A percentile compares a stretch with the other conserved stretches of the same genome.
phyloP scores from a whole-genome alignment of 2,797 vertebrate genomes.

The Fratercula arctica region DNA sequence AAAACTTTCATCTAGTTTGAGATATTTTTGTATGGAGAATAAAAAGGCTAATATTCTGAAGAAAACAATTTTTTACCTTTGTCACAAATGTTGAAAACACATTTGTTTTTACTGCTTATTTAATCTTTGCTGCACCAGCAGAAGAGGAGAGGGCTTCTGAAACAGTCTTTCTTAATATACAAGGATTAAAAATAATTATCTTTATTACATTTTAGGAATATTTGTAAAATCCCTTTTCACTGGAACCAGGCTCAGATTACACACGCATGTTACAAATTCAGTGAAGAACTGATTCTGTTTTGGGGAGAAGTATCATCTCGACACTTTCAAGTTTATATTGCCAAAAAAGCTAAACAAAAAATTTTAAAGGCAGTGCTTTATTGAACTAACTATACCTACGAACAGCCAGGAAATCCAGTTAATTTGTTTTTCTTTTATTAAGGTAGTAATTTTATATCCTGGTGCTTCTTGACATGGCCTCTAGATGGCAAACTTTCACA shows the following conservation, averaged over 20 bases:
- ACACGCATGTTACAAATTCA: neutral
- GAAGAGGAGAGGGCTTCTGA: neutral
- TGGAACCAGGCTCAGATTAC: neutral
- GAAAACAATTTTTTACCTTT: neutral
- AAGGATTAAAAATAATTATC: neutral
- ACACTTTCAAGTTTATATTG: neutral
- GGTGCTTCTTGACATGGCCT: slow-evolving; percentile 16
- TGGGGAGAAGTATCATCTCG: neutral
- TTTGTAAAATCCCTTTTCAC: neutral
- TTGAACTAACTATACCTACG: neutral
- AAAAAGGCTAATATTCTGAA: neutral
- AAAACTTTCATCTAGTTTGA: neutral
- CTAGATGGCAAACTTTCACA: slow-evolving; percentile 74
- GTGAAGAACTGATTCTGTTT: neutral
- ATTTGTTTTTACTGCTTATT: neutral
- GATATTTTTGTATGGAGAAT: neutral
- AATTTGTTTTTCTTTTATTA: neutral
- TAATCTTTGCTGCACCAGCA: neutral
- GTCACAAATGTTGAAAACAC: neutral
- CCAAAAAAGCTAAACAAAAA: neutral
- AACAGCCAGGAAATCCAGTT: neutral
- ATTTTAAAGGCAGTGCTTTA: neutral
- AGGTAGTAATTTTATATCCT: neutral
- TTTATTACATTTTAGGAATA: neutral
- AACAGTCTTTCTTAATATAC: neutral